Base-by-base conservation (phyloP, 30 jellyfish, hydroid and myxozoan genomes). In the Rhopilema esculentum region DNA sequence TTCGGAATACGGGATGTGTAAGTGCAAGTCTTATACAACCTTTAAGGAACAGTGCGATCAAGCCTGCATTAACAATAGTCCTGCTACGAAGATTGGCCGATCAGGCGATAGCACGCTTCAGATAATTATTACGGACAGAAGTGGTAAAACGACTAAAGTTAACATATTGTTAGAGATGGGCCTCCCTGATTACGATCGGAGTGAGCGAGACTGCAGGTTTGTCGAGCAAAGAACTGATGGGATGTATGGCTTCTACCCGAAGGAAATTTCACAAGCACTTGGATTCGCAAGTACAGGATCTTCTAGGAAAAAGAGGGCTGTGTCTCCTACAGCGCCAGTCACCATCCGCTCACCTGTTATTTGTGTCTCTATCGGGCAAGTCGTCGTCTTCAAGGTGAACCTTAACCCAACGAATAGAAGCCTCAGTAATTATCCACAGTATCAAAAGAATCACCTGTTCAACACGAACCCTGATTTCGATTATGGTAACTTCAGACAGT, bases 381-480 rank as follows among this genome's bases (percentile, higher is more conserved):
- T 87, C 8, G 97, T 96, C 22, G 90, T 88, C 23, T 96, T 91
- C 83, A 79, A 82, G 40, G 20, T 96, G 30, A 96, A 77, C 69
- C 40, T 96, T 0, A 77, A 96, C 67, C 86, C 72, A 7, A 75
- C 49, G 50, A 91, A 96, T 61, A 82, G 98, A n/a, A 73, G 97
- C 66, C 93, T 77, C 28, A 86, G 97, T 72, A 86, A 91, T 82
- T 96, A 91, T 50, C 99, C 99, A 1, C 91, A 87, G 25, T 96
- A 96, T 77, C 77, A 83, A 48, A 90, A 90, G 85, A 91, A 91
- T 51, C 99, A 96, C 73, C 85, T 96, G 61, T 96, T 66, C 86
- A 96, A 90, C 69, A 90, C 99, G 26, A 96, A 96, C 75, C 98
- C 98, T 9, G 32, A 84, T 53, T 96, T 91, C 62, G 99, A 96